phyloP scores from a whole-genome alignment of 2,113 vertebrate genomes.

The Amblyornis subalaris region DNA sequence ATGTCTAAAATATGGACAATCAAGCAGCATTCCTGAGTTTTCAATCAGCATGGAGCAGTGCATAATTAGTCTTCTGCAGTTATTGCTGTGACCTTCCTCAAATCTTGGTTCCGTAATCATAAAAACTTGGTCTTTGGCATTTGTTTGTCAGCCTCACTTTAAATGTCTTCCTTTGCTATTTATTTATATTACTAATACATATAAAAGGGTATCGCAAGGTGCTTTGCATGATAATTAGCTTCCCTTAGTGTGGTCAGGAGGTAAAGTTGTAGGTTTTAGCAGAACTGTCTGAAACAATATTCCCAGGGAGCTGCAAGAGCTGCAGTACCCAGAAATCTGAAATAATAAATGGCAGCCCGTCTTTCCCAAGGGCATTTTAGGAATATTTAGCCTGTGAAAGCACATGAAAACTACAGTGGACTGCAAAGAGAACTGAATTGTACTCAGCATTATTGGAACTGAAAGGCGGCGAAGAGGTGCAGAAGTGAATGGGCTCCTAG shows the following conservation, averaged over 20 bases:
- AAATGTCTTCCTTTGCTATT: neutral
- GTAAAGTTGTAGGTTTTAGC: neutral
- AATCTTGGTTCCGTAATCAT: neutral
- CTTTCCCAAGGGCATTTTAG: conserved; percentile 30
- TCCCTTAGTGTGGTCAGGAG: neutral
- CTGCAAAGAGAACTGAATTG: conserved; percentile 21
- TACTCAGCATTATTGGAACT: conserved; percentile 29
- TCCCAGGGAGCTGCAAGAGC: neutral
- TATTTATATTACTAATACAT: neutral
- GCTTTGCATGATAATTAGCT: neutral
- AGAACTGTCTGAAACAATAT: neutral
- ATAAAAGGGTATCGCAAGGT: neutral
- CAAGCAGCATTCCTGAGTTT: neutral
- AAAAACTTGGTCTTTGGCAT: neutral
- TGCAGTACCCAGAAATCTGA: neutral
- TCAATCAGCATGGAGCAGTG: neutral
- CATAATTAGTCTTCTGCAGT: neutral
- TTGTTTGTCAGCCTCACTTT: neutral
- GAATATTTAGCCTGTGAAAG: conserved; percentile 23
- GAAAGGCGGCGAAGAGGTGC: conserved; percentile 1
- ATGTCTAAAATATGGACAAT: neutral
- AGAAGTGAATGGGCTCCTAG: conserved; percentile 51
- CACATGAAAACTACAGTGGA: neutral
- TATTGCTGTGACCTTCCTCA: conserved; percentile 1
- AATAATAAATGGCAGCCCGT: neutral